These are phyloP conservation scores for Camponotus floridanus DNA, from an alignment of 1,140 invertebrate genomes.

Conservation along the genomic window DNA sequence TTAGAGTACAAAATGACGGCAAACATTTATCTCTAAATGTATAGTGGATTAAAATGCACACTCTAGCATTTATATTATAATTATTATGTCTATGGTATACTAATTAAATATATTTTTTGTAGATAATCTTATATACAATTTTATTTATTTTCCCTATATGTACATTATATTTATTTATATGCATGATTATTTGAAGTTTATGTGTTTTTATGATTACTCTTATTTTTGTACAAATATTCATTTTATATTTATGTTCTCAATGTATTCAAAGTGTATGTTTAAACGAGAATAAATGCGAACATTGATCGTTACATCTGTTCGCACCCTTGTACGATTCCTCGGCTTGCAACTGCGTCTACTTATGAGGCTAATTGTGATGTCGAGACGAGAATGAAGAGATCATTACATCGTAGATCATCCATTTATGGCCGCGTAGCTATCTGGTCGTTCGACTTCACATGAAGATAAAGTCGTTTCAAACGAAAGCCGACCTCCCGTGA, in stretches of 20 bases:
- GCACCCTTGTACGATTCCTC: conserved; percentile 25
- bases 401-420: conserved; percentile 77
- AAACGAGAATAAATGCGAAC: background rate
- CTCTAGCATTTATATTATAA: background rate
- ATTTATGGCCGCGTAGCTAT: conserved; percentile 78
- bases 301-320: conserved; percentile 30
- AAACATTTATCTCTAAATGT: background rate
- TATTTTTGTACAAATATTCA: background rate
- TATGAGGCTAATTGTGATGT: conserved; percentile 74
- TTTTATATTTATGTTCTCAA: background rate
- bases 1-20: background rate
- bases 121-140: background rate
- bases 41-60: background rate
- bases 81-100: conserved; percentile 5
- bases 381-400: conserved; percentile 77
- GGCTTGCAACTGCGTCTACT: conserved; percentile 52
- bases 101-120: background rate
- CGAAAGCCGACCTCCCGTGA: conserved; percentile 81
- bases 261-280: conserved; percentile 16
- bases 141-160: too few relatives aligned
- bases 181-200: background rate
- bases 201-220: background rate
- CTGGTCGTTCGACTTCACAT: conserved; percentile 76
- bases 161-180: too few relatives aligned
- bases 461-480: conserved; percentile 81